A percentile compares a stretch with the other conserved stretches of the same genome.
phyloP scores from a whole-genome alignment of 2,797 vertebrate species.

The Sorex maritimensis region DNA sequence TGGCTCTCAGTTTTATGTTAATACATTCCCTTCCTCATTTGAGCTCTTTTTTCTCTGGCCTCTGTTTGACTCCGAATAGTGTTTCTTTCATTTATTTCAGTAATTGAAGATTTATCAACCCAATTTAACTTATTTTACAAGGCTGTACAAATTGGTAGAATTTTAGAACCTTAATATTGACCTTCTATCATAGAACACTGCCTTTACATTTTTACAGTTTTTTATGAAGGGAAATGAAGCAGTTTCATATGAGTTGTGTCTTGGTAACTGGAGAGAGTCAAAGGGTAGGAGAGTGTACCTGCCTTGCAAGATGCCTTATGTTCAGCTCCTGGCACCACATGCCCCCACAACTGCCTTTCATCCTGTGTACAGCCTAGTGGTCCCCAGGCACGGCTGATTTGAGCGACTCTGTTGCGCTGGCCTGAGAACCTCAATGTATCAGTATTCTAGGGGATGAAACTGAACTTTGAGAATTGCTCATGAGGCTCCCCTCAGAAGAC shows the following conservation, averaged over 20 bases:
- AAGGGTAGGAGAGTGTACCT: too few species aligned
- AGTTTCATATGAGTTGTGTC: neutral
- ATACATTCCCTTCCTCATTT: slow-evolving; percentile 63
- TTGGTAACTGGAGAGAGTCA: neutral
- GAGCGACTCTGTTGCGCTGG: too few species aligned
- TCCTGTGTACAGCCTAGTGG: too few species aligned
- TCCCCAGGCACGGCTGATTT: too few species aligned
- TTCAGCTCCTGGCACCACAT: too few species aligned
- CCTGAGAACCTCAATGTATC: too few species aligned
- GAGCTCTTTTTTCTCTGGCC: neutral
- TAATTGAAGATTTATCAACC: neutral
- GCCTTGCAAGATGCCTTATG: too few species aligned
- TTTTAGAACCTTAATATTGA: slow-evolving; percentile 15
- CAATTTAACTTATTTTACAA: slow-evolving; percentile 32
- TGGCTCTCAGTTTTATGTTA: slow-evolving; percentile 85
- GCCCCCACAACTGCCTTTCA: too few species aligned
- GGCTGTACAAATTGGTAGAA: neutral
- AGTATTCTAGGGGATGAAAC: too few species aligned
- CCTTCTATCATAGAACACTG: slow-evolving; percentile 7
- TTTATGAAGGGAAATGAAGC: slow-evolving; percentile 50
- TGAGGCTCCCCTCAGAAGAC: too few species aligned
- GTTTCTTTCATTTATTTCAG: slow-evolving; percentile 29
- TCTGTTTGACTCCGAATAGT: slow-evolving; percentile 19
- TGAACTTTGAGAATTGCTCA: too few species aligned
- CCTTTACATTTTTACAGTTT: slow-evolving; percentile 32